Percentiles rank a stretch among this genome's conserved stretches.
These are phyloP conservation scores for Liolophura sinensis DNA, from an alignment of 1,140 invertebrate species.

Conservation along the genomic window DNA sequence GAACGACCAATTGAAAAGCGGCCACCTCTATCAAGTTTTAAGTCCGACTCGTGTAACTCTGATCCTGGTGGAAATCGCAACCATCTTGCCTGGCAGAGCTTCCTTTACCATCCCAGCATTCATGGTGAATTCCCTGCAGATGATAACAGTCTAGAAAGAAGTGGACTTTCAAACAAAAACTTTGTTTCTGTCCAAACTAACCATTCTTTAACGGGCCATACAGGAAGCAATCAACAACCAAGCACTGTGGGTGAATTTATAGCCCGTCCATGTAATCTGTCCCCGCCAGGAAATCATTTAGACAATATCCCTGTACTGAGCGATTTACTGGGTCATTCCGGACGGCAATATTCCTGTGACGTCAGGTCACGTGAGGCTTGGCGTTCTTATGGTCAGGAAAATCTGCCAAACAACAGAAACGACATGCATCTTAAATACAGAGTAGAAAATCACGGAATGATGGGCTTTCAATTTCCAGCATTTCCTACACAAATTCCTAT, in stretches of 20 bases:
- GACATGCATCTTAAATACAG: background rate
- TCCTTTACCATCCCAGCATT: slow-evolving; percentile 10
- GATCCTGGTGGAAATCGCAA: slow-evolving; percentile 3
- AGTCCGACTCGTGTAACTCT: background rate
- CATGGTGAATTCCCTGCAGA: background rate
- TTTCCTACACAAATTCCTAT: background rate
- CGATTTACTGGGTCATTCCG: slow-evolving; percentile 17
- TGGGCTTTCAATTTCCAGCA: background rate
- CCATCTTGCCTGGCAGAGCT: slow-evolving; percentile 6
- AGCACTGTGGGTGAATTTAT: slow-evolving; percentile 1
- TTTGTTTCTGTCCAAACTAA: background rate
- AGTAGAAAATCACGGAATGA: slow-evolving; percentile 3
- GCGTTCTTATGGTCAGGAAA: slow-evolving; percentile 1
- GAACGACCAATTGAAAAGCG: slow-evolving; percentile 24
- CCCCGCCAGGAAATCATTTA: background rate
- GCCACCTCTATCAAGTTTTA: too few relatives aligned
- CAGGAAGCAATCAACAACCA: slow-evolving; percentile 7
- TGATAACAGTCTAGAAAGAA: background rate
- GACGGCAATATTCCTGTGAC: slow-evolving; percentile 1
- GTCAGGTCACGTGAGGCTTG: background rate
- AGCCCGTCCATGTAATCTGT: background rate
- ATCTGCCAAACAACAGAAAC: background rate
- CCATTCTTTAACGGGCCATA: background rate
- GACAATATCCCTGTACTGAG: slow-evolving; percentile 25
- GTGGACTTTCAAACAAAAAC: background rate